These are phyloP conservation scores for Apamea sordens DNA, from an alignment of 2,888 invertebrate genomes.

Conservation along the genomic window DNA sequence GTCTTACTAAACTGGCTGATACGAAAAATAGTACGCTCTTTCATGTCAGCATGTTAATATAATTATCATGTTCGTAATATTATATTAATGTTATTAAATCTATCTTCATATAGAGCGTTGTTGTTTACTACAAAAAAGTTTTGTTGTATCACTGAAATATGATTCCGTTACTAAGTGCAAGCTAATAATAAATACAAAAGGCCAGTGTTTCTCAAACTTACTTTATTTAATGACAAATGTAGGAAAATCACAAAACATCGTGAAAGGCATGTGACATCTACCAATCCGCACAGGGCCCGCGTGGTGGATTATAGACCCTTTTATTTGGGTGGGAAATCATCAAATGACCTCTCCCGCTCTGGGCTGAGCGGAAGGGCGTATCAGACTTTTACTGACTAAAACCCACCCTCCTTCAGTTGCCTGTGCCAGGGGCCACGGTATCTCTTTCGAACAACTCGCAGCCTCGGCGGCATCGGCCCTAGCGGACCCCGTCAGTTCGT, in stretches of 20 bases:
- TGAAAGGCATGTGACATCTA: background rate
- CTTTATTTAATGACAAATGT: background rate
- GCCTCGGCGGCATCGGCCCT: too few relatives aligned
- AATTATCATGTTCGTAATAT: background rate
- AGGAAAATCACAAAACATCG: background rate
- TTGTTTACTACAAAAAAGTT: background rate
- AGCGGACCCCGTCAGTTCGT: too few relatives aligned
- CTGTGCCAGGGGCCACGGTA: too few relatives aligned
- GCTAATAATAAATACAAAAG: background rate
- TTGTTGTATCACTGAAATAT: conserved; percentile 13
- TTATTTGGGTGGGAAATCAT: too few relatives aligned
- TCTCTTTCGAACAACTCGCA: too few relatives aligned
- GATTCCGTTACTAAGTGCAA: background rate
- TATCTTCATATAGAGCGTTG: background rate
- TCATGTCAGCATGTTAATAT: background rate
- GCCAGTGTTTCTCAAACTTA: background rate
- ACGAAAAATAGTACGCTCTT: conserved; percentile 7
- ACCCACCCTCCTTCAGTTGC: too few relatives aligned
- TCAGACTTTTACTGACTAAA: too few relatives aligned
- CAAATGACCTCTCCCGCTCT: too few relatives aligned
- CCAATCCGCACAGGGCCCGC: background rate
- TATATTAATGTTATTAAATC: background rate
- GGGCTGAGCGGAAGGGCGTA: too few relatives aligned
- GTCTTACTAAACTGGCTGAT: too few relatives aligned
- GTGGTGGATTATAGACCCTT: background rate